Percentiles rank a stretch among this genome's conserved stretches.
phyloP scores from a whole-genome alignment of 2,113 vertebrate species.

The Ceyx melanurus region DNA sequence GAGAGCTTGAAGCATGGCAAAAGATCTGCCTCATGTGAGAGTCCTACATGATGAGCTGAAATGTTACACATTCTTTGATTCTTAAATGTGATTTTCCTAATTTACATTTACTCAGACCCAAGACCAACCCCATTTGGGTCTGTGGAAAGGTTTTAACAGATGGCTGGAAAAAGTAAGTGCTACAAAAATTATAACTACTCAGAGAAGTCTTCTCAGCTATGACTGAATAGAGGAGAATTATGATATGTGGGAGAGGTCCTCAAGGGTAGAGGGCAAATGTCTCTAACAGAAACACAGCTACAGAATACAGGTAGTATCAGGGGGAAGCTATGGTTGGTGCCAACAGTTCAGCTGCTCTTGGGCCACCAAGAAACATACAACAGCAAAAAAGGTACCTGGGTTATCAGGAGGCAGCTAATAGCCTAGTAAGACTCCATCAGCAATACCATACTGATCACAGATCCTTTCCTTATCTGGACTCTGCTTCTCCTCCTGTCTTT shows the following conservation, averaged over 20 bases:
- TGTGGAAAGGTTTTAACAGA: neutral
- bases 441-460: neutral
- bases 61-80: neutral
- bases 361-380: neutral
- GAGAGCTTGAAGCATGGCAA: neutral
- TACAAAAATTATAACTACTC: neutral
- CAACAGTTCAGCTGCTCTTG: neutral
- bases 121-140: neutral
- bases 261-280: neutral
- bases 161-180: neutral
- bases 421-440: neutral
- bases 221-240: neutral
- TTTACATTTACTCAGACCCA: neutral
- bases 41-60: neutral
- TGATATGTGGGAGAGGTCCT: neutral
- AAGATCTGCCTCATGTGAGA: neutral
- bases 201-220: neutral
- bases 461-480: neutral
- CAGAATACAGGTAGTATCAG: no score
- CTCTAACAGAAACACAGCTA: neutral
- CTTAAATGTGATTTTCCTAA: neutral
- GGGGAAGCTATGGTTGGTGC: neutral
- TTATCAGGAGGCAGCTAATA: neutral
- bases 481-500: accelerated
- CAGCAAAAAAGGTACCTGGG: neutral